Conservation (phyloP, 2,113 vertebrate genomes). For the Pteronura brasiliensis region DNA sequence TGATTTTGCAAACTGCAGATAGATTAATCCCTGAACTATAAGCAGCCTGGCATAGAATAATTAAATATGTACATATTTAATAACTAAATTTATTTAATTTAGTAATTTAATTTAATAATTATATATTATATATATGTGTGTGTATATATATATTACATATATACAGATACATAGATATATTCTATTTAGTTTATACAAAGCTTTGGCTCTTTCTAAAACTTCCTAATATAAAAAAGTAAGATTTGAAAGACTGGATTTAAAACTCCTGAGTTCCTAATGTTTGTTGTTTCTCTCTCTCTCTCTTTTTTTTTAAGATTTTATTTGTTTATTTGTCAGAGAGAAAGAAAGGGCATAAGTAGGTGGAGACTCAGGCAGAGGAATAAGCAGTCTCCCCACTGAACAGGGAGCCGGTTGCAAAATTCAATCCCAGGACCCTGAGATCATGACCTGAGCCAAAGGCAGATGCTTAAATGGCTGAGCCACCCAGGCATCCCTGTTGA, state of each 20-base stretch:
- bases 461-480: not conserved
- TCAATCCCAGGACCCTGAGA: not conserved
- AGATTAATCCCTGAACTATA: not conserved
- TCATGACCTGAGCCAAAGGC: not conserved
- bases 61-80: not conserved
- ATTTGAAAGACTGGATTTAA: not conserved
- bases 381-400: not conserved
- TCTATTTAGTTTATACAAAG: not conserved
- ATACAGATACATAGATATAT: too few species aligned
- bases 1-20: not conserved
- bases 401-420: not conserved
- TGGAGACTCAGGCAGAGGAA: not conserved
- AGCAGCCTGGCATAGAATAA: not conserved
- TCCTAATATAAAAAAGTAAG: not conserved
- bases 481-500: not conserved
- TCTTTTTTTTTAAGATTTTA: not conserved
- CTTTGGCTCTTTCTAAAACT: not conserved
- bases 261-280: not conserved
- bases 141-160: too few species aligned
- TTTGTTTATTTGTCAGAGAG: not conserved
- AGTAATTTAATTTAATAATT: not conserved
- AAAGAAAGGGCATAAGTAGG: not conserved
- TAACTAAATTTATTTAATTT: not conserved
- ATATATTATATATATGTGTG: too few species aligned
- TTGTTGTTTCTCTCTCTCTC: not conserved